These are phyloP conservation scores for Laterallus jamaicensis DNA, from an alignment of 2,113 vertebrate species.

Conservation along the genomic window DNA sequence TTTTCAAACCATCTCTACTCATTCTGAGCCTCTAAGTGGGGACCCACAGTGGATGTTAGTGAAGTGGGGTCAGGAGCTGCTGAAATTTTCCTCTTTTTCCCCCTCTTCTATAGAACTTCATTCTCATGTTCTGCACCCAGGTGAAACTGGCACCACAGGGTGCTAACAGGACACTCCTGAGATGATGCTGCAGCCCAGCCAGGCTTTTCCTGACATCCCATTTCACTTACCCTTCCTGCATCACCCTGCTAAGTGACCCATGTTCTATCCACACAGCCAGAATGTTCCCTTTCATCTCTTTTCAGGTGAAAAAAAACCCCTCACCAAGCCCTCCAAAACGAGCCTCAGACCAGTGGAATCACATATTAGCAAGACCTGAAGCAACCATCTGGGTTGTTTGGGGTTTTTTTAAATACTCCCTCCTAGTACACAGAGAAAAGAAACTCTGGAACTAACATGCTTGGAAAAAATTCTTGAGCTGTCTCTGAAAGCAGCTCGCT, in stretches of 20 bases:
- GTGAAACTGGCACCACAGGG: accelerated
- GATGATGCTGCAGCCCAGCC: accelerated
- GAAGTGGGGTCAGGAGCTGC: accelerated
- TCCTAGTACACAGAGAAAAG: background rate
- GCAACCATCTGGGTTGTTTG: background rate
- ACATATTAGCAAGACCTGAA: accelerated
- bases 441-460: background rate
- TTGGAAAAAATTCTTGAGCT: background rate
- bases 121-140: accelerated
- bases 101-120: background rate
- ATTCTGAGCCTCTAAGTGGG: background rate
- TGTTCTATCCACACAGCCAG: accelerated
- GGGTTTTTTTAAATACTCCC: background rate
- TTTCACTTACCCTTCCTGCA: background rate
- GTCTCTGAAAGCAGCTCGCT: slow-evolving; percentile 35
- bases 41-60: accelerated
- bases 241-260: accelerated
- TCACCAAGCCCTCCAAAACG: accelerated
- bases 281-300: accelerated
- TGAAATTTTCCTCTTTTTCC: background rate
- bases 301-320: background rate
- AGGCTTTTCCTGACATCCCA: background rate
- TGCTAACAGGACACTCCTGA: accelerated
- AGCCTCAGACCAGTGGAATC: background rate
- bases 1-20: background rate